Base-by-base conservation (phyloP, 2,797 vertebrate genomes). In the Graptemys geographica region DNA sequence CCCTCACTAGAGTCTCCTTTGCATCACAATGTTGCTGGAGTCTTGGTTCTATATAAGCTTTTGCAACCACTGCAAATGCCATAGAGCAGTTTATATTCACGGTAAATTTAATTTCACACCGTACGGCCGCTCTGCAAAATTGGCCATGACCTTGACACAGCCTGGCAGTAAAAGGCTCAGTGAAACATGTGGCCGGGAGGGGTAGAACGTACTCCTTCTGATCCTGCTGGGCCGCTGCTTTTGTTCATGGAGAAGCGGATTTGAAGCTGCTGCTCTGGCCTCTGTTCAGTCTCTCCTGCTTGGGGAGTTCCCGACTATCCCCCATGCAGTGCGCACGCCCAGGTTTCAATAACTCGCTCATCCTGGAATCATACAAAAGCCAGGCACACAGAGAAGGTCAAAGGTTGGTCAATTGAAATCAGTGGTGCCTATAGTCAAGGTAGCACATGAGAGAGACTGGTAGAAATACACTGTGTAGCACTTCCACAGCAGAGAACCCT, bases 81-180 rank as follows among this genome's bases (percentile, higher is more conserved):
- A 4, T 91, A 44, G 55, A 89, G 84, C 55, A 53, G 65, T 92
- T 94, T 57, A 84, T 11, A 79, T 85, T 76, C 59, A 65, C 0
- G 8, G 37, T 87, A 94, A 92, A 96, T 93, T 28, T 49, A 83
- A 92, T 96, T 96, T 95, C 72, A 82, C 72, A 18, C 47, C 15
- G n/a, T 53, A 82, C 18, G 79, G 28, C 79, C 4, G 62, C 10
- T 85, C n/a, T 81, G 1, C 27, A 55, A 79, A 88, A 79, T 41
- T 6, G 84, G 80, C 87, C 51, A 31, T 86, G 82, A 85, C 65
- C 93, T 95, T 96, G 92, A 44, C 47, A 87, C 9, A 11, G 25
- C 59, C 89, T 69, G 87, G 47, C 47, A 83, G 87, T 55, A 37
- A 89, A 88, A 94, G 15, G 27, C 52, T 56, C 33, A 82, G 79